These are phyloP conservation scores for Drosophila algonquin DNA, from an alignment of 2,888 invertebrate genomes.

Conservation along the genomic window DNA sequence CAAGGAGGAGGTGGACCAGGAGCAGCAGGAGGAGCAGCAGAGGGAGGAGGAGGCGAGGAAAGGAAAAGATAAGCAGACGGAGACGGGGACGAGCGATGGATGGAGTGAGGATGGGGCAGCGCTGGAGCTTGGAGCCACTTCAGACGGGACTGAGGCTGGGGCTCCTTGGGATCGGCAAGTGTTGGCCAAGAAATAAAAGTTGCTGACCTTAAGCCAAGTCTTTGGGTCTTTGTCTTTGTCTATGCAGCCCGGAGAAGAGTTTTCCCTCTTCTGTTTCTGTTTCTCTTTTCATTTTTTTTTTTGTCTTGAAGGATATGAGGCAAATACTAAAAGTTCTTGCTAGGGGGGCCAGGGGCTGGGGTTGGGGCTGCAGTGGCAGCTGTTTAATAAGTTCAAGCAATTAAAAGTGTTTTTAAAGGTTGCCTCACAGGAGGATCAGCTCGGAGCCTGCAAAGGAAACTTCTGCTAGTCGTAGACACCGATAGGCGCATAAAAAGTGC, in stretches of 20 bases:
- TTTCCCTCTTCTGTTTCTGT: conserved; percentile 42
- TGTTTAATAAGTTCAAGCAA: conserved; percentile 77
- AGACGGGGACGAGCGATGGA: conserved; percentile 57
- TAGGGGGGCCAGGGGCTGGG: background rate
- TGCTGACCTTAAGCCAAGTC: conserved; percentile 73
- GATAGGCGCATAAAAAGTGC: conserved; percentile 68
- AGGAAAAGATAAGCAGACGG: conserved; percentile 75
- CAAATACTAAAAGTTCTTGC: conserved; percentile 56
- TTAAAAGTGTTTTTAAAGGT: conserved; percentile 73
- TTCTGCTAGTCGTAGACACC: conserved; percentile 57
- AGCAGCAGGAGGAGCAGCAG: too few species aligned
- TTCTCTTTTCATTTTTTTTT: conserved; percentile 18
- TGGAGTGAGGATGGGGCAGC: conserved; percentile 12
- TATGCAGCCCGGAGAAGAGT: conserved; percentile 63
- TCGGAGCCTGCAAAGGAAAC: conserved; percentile 30
- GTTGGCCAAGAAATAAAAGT: conserved; percentile 80
- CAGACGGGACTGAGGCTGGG: conserved; percentile 32
- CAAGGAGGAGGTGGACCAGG: conserved; percentile 26
- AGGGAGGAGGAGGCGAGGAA: conserved; percentile 51
- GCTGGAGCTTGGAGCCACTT: conserved; percentile 45
- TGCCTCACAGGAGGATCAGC: conserved; percentile 18
- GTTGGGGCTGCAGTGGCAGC: conserved; percentile 67
- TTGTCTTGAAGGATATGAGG: conserved; percentile 62
- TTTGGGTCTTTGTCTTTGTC: conserved; percentile 66
- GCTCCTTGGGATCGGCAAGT: conserved; percentile 68